Conservation (phyloP, 2,888 invertebrate genomes). For the Ephialtes manifestator region DNA sequence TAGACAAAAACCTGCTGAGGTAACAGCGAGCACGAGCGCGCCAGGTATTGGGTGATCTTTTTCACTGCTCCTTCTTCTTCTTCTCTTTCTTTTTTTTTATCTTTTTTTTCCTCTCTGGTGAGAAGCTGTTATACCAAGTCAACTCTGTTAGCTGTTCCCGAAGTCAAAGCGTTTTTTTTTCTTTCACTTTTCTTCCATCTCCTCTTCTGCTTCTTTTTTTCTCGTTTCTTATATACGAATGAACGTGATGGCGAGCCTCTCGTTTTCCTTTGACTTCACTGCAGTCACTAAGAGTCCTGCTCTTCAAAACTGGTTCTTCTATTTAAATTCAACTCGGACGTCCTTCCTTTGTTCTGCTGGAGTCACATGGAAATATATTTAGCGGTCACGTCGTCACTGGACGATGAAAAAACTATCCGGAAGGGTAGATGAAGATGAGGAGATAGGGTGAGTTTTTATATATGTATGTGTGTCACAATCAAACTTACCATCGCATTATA, state of each 20-base stretch:
- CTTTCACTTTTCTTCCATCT: conserved; percentile 28
- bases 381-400: not conserved
- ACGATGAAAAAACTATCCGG: not conserved
- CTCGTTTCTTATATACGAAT: not conserved
- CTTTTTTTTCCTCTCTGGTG: not conserved
- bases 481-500: not conserved
- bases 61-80: not conserved
- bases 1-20: conserved; percentile 62
- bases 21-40: conserved; percentile 26
- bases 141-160: conserved; percentile 19
- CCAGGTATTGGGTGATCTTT: conserved; percentile 41
- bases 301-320: conserved; percentile 27
- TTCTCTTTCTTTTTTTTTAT: not conserved
- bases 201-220: not conserved
- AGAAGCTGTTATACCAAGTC: not conserved
- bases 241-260: not conserved
- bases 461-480: conserved; percentile 6
- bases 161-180: not conserved
- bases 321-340: conserved; percentile 20
- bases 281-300: not conserved
- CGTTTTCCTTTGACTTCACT: conserved; percentile 8
- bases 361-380: conserved; percentile 5
- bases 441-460: not conserved
- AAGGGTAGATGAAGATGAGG: not conserved
- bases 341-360: conserved; percentile 14